Base-by-base conservation (phyloP, 2,888 invertebrate genomes). In the Tenthredo amoena region DNA sequence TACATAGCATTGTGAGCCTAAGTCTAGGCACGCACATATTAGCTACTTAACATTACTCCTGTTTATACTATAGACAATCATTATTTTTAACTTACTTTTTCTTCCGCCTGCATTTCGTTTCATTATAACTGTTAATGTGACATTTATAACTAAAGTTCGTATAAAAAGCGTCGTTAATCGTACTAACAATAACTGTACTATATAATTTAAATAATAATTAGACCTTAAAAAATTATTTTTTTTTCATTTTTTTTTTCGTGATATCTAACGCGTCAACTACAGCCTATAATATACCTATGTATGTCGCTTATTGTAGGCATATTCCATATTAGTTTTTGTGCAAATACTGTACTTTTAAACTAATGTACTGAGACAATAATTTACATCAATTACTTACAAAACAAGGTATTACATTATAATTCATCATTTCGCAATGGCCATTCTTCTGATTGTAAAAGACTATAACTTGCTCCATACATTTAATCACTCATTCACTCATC, bases 111-210 rank as follows among this genome's bases (percentile, higher is more conserved):
- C 50, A 82, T 79, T 76, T 79, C 85, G 15, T 84, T 87, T 86
- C 71, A 84, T 89, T 90, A 91, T 91, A 91, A 89, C 34, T 90
- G 89, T 92, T 92, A 91, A 90, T 89, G 91, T 91, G 91, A 91
- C 91, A 89, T 92, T 92, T 91, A 92, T 92, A 93, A 93, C 91
- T 92, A 93, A 93, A 93, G 92, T 93, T 91, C 91, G 93, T 93
- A 93, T 93, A 93, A 93, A 93, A 93, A 93, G 93, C 93, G 91
- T 92, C 91, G 90, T 92, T 91, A 92, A 91, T 90, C 90, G 88
- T 91, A 90, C 91, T 91, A 92, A 92, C 91, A 90, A 91, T 91
- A 91, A 92, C 89, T 89, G 89, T 87, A 87, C 89, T 91, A 91
- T 40, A 83, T 81, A 37, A 62, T 81, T 37, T 90, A 92, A 92